phyloP scores from a whole-genome alignment of 2,797 vertebrate genomes.

The Micropoecilia bifurca region DNA sequence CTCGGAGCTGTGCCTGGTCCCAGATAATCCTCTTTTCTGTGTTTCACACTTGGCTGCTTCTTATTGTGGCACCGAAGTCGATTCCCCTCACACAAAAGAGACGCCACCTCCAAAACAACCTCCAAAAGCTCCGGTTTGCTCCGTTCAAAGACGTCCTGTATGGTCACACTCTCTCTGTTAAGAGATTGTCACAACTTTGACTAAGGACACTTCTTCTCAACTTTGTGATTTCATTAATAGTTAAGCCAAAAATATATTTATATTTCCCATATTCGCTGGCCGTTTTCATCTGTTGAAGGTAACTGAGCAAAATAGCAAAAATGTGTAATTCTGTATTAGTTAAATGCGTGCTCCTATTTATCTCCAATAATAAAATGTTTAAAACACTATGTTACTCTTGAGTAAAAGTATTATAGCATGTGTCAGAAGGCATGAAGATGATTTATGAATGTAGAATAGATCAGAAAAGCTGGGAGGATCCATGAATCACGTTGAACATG shows the following conservation, averaged over 20 bases:
- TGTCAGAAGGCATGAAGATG: neutral
- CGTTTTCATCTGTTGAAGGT: neutral
- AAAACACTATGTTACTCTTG: neutral
- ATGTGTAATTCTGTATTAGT: too few relatives aligned
- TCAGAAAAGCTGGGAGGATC: neutral
- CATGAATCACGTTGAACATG: neutral
- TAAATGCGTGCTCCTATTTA: neutral
- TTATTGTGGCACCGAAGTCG: constrained; percentile 22
- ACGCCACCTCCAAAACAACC: neutral
- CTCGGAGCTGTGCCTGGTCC: constrained; percentile 49
- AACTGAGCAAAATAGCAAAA: neutral
- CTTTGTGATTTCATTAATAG: neutral
- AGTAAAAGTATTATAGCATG: neutral
- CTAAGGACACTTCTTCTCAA: neutral
- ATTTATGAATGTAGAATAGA: neutral
- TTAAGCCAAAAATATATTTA: neutral
- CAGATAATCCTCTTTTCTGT: constrained; percentile 64
- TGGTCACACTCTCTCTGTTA: neutral
- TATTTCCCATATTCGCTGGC: neutral
- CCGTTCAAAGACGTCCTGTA: neutral
- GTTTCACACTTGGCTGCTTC: constrained; percentile 68
- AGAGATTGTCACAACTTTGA: neutral
- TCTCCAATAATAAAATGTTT: neutral
- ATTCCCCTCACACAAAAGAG: constrained; percentile 4
- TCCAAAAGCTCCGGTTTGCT: neutral